Conservation (phyloP, 2,888 invertebrate species). For the Sphaerophoria taeniata region DNA sequence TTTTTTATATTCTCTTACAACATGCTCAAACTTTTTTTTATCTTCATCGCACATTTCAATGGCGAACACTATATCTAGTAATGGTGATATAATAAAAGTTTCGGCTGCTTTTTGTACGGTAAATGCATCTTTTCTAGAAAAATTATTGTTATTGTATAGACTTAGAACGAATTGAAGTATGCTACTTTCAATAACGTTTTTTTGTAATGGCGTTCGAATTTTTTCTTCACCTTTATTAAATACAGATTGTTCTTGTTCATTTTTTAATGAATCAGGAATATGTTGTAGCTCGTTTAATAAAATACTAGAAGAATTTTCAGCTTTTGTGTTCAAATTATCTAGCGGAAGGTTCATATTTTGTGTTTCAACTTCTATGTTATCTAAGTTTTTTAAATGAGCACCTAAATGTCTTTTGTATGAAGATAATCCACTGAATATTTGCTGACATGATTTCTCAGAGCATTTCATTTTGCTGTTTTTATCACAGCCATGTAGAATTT, state of each 20-base stretch:
- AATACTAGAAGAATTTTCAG: background rate
- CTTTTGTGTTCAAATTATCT: background rate
- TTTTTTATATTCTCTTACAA: background rate
- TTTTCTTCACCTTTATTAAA: background rate
- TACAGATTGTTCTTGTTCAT: background rate
- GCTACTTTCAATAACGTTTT: background rate
- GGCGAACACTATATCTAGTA: constrained; percentile 4
- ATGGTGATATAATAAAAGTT: constrained; percentile 18
- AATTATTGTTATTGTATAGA: constrained; percentile 32
- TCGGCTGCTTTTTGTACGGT: constrained; percentile 13
- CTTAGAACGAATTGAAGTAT: constrained; percentile 6
- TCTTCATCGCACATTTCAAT: constrained; percentile 11
- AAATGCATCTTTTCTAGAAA: constrained; percentile 35
- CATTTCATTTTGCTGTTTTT: constrained; percentile 16
- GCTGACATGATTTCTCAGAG: constrained; percentile 6
- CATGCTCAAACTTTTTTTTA: background rate
- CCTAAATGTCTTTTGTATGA: constrained; percentile 29
- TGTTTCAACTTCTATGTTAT: constrained; percentile 2
- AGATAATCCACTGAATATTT: constrained; percentile 15
- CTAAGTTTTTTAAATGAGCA: background rate
- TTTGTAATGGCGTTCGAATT: background rate
- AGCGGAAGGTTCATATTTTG: background rate
- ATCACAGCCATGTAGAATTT: constrained; percentile 22
- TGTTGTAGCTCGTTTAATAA: background rate
- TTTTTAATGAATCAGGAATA: no score